Base-by-base conservation (phyloP, 2,888 invertebrate genomes). In the Dromius quadrimaculatus region DNA sequence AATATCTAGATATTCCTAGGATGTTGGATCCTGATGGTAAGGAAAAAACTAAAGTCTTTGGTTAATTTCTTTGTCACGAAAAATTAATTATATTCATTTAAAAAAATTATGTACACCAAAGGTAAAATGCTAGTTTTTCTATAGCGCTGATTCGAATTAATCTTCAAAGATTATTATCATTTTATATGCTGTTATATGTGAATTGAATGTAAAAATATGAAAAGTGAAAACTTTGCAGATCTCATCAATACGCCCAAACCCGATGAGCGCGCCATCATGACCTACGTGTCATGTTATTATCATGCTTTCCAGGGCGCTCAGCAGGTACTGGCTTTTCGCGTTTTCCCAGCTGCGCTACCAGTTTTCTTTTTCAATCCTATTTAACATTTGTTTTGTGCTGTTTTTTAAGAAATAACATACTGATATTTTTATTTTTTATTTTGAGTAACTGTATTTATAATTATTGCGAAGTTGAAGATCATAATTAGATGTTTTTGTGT, bases 11-110 rank as follows among this genome's bases (percentile, higher is more conserved):
- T 89, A 99, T 99, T 88, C 99, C 99, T 79, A 91, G 96, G 87
- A 99, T 99, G 98, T 95, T 99, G 90, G 99, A 99, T 89, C 96
- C 99, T 81, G 98, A 99, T 88, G 98, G 99, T 99, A 87, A 86
- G 85, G 36, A n/a, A n/a, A 2, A 11, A 38, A 6, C 9, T 38
- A 6, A 5, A 32, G 32, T 6, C 32, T 4, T 32, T 32, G 32
- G 32, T 9, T 32, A 32, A 32, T 32, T 32, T 32, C 5, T 6
- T 32, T 32, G 4, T 6, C 9, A 6, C 9, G 5, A 6, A 32
- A 5, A 32, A 32, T 6, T 32, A 32, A 32, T 32, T 32, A 32
- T 9, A 32, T 32, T 32, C 9, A 6, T 32, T 32, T 32, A 32
- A 32, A 32, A 6, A 5, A 9, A 32, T 32, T 6, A 32, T 32